Conservation (phyloP, 2,888 invertebrate species). For the Busseola fusca region DNA sequence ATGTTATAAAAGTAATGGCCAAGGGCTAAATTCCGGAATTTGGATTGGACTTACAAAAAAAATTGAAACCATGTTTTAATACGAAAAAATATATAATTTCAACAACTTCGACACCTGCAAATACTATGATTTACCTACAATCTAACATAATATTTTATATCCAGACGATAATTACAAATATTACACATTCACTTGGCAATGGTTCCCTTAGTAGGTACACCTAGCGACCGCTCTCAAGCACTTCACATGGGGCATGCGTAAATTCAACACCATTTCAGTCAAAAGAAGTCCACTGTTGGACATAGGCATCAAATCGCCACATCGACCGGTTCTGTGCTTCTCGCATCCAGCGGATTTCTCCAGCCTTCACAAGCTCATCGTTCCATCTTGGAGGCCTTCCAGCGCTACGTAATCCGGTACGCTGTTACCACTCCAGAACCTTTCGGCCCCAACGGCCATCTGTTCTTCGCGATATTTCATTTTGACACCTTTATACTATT, state of each 20-base stretch:
- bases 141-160: background rate
- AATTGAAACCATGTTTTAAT: background rate
- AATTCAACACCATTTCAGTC: background rate
- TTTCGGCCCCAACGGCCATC: background rate
- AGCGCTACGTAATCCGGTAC: background rate
- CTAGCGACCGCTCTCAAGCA: background rate
- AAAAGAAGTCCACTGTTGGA: background rate
- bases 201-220: background rate
- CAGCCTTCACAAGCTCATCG: background rate
- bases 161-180: background rate
- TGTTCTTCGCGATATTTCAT: too few species aligned
- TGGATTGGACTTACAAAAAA: background rate
- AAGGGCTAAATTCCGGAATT: background rate
- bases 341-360: background rate
- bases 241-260: background rate
- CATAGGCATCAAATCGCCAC: background rate
- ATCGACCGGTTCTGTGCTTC: background rate
- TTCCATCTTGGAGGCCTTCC: background rate
- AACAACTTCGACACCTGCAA: background rate
- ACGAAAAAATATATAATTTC: conserved; percentile 21
- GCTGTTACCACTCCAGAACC: background rate
- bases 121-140: background rate
- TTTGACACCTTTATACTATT: background rate
- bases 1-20: background rate
- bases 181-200: background rate